Evolutionary conservation across 1,140 invertebrate genomes (phyloP), one percentile per base, ranked within the genome.

Genomic region (Drosophila lini): DNA sequence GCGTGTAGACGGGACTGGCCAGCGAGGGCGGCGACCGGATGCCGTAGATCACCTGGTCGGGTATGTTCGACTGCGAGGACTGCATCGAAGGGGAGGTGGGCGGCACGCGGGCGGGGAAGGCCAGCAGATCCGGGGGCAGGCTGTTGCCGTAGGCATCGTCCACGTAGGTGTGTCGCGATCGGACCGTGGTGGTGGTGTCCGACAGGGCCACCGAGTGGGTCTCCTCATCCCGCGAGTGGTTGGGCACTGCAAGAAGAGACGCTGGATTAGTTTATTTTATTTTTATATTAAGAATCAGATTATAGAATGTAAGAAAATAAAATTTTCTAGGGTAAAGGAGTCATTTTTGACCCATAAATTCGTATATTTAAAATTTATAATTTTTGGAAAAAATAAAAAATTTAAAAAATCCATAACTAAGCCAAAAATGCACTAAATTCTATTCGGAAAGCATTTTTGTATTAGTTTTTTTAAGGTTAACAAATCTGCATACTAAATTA

Each of bases 121-220:
- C 95, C 42, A 98, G 92, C 32, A 98, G 92, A 78, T 97, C 97
- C 1, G 97, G 97, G 28, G 96, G 97, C 50, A 92, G 22, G 34
- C 82, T 88, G 10, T 86, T 90, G 15, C 83, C 91, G 44, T 91
- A 91, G 11, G 83, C 84, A 53, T 92, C 92, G 41, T 92, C 92
- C 50, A 92, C 80, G 31, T 90, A 92, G 44, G 91, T 92, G 62
- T 92, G 81, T 0, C 92, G 77, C 2, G 91, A 88, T 2, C 91
- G 70, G 10, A 91, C 90, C 15, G 80, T 81, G 36, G 81, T 91
- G 11, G 91, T 91, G 8, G 86, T 91, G 36, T 92, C 92, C 59
- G 92, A 92, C 74, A 94, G 93, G 34, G 94, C 94, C 22, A 95
- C 92, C 25, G 94, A 95, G 61, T 94, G 93, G 38, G 94, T 94